Evolutionary conservation across 2,797 vertebrate genomes (phyloP).

Genomic region (Harpagifer antarcticus): DNA sequence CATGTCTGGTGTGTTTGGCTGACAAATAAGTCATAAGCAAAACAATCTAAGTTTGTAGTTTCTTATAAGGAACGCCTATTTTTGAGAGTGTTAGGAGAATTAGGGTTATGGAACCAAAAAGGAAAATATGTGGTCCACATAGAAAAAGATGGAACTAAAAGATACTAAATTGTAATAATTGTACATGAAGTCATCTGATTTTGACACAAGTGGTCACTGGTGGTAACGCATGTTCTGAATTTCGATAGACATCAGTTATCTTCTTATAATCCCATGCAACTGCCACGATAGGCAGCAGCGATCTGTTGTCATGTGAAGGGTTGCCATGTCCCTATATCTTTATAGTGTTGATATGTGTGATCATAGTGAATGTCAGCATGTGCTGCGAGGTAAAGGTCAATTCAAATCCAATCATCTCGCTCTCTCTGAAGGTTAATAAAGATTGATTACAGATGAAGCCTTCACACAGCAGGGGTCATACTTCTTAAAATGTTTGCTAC

Average conservation of each 20-base stretch:
- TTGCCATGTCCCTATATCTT: neutral
- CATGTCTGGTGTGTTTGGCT: constrained; percentile 13
- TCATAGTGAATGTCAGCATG: constrained; percentile 27
- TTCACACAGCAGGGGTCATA: constrained; percentile 23
- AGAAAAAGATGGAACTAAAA: neutral
- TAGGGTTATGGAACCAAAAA: too few species aligned
- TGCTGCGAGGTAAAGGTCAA: constrained; percentile 51
- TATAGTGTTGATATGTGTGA: constrained; percentile 30
- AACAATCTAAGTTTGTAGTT: neutral
- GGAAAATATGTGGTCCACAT: neutral
- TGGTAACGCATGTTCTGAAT: neutral
- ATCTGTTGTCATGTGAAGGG: neutral
- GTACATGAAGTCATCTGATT: neutral
- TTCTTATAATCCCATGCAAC: neutral
- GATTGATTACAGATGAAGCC: constrained; percentile 37
- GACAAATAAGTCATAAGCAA: neutral
- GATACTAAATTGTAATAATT: neutral
- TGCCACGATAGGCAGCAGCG: neutral
- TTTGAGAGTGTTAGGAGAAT: too few species aligned
- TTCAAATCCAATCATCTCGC: constrained; percentile 41
- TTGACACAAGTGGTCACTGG: neutral
- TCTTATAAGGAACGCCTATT: neutral
- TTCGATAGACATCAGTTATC: neutral
- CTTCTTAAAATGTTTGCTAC: constrained; percentile 15
- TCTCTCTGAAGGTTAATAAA: constrained; percentile 27